These are phyloP conservation scores for Laterallus jamaicensis DNA, from an alignment of 2,113 vertebrate species.

Conservation along the genomic window DNA sequence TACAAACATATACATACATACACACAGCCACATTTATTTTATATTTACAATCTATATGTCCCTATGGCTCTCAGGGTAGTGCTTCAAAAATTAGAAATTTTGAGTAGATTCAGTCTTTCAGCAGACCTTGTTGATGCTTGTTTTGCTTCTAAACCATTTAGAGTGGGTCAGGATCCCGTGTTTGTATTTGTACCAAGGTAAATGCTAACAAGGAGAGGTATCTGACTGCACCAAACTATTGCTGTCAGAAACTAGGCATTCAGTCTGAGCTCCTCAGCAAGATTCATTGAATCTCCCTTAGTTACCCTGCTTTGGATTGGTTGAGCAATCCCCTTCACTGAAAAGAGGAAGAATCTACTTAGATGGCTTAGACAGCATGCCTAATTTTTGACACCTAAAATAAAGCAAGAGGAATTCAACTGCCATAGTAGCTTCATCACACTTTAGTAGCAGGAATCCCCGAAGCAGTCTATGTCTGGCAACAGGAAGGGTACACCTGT, in stretches of 20 bases:
- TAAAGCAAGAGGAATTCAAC: neutral
- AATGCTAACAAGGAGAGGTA: neutral
- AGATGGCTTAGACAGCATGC: neutral
- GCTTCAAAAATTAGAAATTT: neutral
- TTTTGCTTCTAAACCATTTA: neutral
- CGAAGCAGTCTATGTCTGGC: neutral
- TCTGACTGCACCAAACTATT: neutral
- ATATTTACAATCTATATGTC: neutral
- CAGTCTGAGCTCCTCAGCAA: neutral
- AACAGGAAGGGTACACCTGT: too few relatives aligned
- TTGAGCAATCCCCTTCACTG: neutral
- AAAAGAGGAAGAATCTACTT: neutral
- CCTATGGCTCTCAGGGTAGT: neutral
- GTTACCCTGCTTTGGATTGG: neutral
- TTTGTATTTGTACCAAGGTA: neutral
- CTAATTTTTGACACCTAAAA: neutral
- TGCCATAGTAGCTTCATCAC: neutral
- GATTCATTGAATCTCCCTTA: neutral
- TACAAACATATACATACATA: neutral
- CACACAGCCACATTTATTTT: neutral
- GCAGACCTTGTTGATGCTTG: fast-evolving
- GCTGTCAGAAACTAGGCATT: neutral
- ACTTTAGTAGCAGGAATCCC: neutral
- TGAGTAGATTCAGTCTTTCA: neutral
- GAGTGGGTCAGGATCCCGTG: neutral